These are phyloP conservation scores for Zygaena filipendulae DNA, from an alignment of 2,888 invertebrate species.

Conservation along the genomic window DNA sequence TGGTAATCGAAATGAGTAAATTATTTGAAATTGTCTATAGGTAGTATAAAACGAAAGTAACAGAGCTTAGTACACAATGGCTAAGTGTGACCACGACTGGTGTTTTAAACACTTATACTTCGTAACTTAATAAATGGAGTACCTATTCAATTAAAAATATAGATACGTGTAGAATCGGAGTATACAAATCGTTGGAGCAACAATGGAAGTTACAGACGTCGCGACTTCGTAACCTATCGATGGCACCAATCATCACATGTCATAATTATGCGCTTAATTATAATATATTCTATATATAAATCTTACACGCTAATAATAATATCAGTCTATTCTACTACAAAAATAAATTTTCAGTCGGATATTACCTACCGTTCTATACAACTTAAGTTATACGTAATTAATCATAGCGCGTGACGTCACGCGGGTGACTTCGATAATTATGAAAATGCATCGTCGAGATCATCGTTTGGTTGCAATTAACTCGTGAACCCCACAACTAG, in stretches of 20 bases:
- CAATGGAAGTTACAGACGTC: slow-evolving; percentile 56
- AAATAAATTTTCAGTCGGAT: slow-evolving; percentile 68
- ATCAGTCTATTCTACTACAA: slow-evolving; percentile 69
- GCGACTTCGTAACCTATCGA: slow-evolving; percentile 62
- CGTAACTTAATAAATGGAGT: no score
- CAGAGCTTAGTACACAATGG: no score
- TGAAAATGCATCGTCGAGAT: slow-evolving; percentile 56
- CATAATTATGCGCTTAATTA: slow-evolving; percentile 53
- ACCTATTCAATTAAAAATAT: no score
- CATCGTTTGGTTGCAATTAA: no score
- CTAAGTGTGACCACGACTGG: no score
- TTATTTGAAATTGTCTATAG: no score
- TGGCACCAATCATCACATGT: slow-evolving; percentile 69
- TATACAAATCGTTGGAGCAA: slow-evolving; percentile 32
- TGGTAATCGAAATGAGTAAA: no score
- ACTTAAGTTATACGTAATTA: slow-evolving; percentile 26
- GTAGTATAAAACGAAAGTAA: no score
- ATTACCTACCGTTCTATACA: slow-evolving; percentile 55
- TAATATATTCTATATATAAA: slow-evolving; percentile 29
- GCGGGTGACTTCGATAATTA: slow-evolving; percentile 32
- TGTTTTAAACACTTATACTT: no score
- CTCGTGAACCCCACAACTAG: slow-evolving; percentile 22
- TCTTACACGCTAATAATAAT: slow-evolving; percentile 35
- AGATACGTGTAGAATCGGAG: slow-evolving; percentile 18
- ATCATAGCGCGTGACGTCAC: no score